Evolutionary conservation across 2,888 invertebrate genomes (phyloP).

Genomic region (Idaea dimidiata): DNA sequence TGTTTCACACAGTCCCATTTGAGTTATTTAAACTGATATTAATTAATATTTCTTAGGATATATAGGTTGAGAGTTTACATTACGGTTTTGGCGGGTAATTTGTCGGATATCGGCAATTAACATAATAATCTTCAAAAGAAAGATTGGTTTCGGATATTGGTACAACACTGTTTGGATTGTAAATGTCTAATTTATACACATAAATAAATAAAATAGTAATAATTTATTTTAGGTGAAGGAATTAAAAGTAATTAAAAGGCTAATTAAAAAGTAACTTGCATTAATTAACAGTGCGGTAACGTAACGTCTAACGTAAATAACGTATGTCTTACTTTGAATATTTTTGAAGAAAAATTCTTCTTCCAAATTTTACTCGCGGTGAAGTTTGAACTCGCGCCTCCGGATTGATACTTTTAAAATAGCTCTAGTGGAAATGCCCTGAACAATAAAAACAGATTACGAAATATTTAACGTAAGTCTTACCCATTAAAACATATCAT

Average conservation of each 20-base stretch:
- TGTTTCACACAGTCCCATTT: slow-evolving; percentile 31
- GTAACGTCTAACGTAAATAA: slow-evolving; percentile 12
- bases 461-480: no score
- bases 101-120: slow-evolving; percentile 25
- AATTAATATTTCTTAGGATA: slow-evolving; percentile 30
- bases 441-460: no score
- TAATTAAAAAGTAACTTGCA: neutral
- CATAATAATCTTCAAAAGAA: slow-evolving; percentile 21
- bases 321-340: no score
- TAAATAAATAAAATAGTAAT: slow-evolving; percentile 3
- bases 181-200: slow-evolving; percentile 5
- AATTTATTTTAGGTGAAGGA: neutral
- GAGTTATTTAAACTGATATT: slow-evolving; percentile 20
- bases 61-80: slow-evolving; percentile 24
- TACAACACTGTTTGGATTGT: neutral
- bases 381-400: no score
- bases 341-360: no score
- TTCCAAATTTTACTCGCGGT: no score
- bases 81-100: slow-evolving; percentile 20
- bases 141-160: slow-evolving; percentile 22
- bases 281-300: slow-evolving; percentile 12
- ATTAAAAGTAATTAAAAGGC: slow-evolving; percentile 9
- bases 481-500: no score
- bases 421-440: no score
- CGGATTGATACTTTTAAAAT: no score